These are phyloP conservation scores for Pterocles orientalis DNA, from an alignment of 2,113 vertebrate species.

Conservation along the genomic window DNA sequence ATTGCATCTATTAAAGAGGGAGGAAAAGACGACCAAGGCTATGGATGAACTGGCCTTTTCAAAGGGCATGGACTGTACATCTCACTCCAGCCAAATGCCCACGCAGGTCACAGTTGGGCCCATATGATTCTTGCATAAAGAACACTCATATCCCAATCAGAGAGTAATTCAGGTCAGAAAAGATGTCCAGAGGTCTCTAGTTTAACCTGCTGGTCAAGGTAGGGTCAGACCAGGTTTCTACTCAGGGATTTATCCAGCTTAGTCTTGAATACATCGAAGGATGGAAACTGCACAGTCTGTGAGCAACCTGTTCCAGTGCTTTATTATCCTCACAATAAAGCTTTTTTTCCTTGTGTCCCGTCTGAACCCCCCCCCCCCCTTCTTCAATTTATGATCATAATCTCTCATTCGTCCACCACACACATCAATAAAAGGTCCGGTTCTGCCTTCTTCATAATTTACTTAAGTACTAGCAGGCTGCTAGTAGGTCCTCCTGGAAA, in stretches of 20 bases:
- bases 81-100: neutral
- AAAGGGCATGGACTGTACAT: neutral
- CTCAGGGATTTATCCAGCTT: neutral
- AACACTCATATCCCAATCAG: neutral
- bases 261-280: neutral
- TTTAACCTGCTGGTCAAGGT: neutral
- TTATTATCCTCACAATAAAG: neutral
- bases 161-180: neutral
- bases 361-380: neutral
- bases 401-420: neutral
- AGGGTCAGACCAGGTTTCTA: neutral
- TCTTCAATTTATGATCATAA: neutral
- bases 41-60: neutral
- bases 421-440: neutral
- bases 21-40: neutral
- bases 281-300: neutral
- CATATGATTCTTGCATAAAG: neutral
- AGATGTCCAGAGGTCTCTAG: neutral
- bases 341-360: neutral
- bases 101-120: neutral
- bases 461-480: neutral
- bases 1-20: neutral
- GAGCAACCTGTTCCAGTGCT: neutral
- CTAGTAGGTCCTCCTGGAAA: neutral
- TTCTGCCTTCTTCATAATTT: neutral